A percentile compares a stretch with the other conserved stretches of the same genome.
These are phyloP conservation scores for Todus mexicanus DNA, from an alignment of 2,797 vertebrate species.

Conservation along the genomic window DNA sequence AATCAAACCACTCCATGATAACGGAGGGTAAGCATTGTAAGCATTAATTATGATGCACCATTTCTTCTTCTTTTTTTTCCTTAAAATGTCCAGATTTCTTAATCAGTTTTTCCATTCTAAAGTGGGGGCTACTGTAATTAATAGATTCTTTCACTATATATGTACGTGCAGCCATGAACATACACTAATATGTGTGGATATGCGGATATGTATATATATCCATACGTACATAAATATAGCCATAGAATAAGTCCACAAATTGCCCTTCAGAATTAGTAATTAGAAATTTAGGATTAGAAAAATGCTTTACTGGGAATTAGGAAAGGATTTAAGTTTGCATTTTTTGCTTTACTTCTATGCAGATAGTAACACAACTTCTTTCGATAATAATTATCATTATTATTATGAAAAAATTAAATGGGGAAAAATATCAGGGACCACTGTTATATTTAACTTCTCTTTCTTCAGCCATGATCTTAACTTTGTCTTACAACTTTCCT, in stretches of 20 bases:
- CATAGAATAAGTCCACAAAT: not conserved
- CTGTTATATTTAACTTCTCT: not conserved
- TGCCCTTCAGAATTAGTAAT: not conserved
- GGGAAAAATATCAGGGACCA: not conserved
- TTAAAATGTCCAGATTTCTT: not conserved
- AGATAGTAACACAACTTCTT: not conserved
- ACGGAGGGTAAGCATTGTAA: not conserved
- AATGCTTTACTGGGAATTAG: not conserved
- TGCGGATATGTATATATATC: not conserved
- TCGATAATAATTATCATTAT: not conserved
- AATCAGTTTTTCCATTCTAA: not conserved
- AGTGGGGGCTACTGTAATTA: not conserved
- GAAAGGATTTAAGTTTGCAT: not conserved
- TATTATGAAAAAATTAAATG: not conserved
- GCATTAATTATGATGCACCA: accelerated
- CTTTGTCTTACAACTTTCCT: not conserved
- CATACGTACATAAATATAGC: too few species aligned
- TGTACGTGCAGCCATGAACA: not conserved
- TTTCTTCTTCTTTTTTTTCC: not conserved
- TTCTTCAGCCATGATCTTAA: not conserved
- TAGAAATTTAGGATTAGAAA: too few species aligned
- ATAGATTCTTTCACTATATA: not conserved
- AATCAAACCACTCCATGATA: not conserved
- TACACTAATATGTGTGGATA: not conserved
- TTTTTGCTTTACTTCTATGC: not conserved